These are phyloP conservation scores for Hydrolagus colliei DNA, from an alignment of 2,797 vertebrate genomes.

Conservation along the genomic window DNA sequence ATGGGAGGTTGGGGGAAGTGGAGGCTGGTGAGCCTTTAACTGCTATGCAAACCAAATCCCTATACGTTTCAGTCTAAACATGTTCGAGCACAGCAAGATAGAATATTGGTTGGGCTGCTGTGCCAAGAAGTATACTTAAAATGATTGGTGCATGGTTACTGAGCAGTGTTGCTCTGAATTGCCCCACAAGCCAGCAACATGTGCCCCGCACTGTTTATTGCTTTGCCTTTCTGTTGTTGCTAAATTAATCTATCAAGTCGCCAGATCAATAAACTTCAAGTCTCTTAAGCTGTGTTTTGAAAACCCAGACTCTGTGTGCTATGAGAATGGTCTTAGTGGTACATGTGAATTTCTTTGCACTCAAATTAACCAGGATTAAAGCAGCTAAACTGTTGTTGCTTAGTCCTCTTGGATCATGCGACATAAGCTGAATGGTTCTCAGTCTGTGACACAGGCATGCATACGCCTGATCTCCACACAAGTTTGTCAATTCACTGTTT, in stretches of 20 bases:
- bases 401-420: conserved; percentile 73
- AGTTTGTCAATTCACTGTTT: conserved; percentile 69
- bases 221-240: conserved; percentile 48
- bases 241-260: conserved; percentile 66
- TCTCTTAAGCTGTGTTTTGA: conserved; percentile 62
- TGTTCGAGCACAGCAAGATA: too few species aligned
- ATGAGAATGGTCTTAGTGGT: conserved; percentile 75
- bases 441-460: conserved; percentile 58
- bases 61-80: too few species aligned
- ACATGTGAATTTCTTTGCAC: conserved; percentile 85
- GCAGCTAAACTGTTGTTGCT: conserved; percentile 61
- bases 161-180: conserved; percentile 37
- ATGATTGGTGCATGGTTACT: too few species aligned
- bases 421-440: conserved; percentile 65
- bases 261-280: conserved; percentile 73
- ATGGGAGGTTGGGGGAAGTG: too few species aligned
- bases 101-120: too few species aligned
- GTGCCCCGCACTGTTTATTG: conserved; percentile 47
- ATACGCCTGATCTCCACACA: conserved; percentile 64
- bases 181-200: conserved; percentile 33
- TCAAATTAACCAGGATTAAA: conserved; percentile 92
- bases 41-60: too few species aligned
- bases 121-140: too few species aligned
- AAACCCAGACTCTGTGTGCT: conserved; percentile 77
- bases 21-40: too few species aligned